Base-by-base conservation (phyloP, 2,797 vertebrate genomes). In the Phalanger gymnotis region DNA sequence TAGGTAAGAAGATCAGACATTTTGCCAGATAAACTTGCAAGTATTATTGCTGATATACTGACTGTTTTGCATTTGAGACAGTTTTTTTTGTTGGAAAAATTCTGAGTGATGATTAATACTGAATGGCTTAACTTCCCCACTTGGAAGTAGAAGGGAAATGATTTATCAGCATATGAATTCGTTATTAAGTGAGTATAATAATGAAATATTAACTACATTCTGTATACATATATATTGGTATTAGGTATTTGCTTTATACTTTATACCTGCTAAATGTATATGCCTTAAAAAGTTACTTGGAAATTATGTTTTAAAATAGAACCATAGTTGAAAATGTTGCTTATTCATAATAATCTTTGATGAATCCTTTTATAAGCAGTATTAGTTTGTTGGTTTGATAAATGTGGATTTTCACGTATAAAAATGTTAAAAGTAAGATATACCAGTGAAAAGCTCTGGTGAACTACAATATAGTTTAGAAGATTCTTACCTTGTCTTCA, bases 1-100 rank as follows among this genome's bases (percentile, higher is more conserved):
- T 87, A 97, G 95, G 95, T 97, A 97, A 96, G 93, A 94, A 93
- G 66, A 53, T 53, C 91, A 96, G 95, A 97, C 95, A 95, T 94
- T 97, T 95, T 95, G 94, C 97, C 97, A 97, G 97, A 96, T 92
- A 95, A 90, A 94, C 95, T 47, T 51, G 12, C 96, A 54, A 92
- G 95, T 93, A 92, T 96, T 96, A 96, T 94, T 95, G 95, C 95
- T 95, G 73, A 94, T 94, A 58, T 89, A 91, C 61, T 97, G 93
- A 93, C 93, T 53, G 7, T 97, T 96, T 54, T 97, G 47, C 91
- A 54, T 34, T 95, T 92, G 47, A 91, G 55, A 97, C 94, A 47
- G 52, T 92, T 92, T 95, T 56, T 54, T 94, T 96, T 91, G 27
- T 55, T 94, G 81, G n/a, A 89, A 91, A 94, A 95, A 92, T 66